Conservation (phyloP, 2,797 vertebrate species). For the Falco peregrinus region DNA sequence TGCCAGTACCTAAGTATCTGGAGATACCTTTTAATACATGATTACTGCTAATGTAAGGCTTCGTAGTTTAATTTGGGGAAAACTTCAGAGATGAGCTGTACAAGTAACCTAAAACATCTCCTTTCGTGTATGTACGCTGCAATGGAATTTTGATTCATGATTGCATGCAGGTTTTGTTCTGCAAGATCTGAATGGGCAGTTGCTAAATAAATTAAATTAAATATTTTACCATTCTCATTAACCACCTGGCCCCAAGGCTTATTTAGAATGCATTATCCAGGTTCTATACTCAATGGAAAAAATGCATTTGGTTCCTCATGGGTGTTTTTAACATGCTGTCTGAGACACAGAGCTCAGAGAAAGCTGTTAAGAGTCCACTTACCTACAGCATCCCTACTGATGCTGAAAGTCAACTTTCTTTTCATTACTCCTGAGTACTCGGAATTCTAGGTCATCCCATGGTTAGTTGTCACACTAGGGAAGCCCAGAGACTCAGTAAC, state of each 20-base stretch:
- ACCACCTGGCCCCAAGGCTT: not conserved
- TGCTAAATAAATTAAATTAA: not conserved
- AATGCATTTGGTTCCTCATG: not conserved
- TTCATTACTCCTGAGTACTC: not conserved
- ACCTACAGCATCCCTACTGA: not conserved
- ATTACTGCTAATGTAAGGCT: not conserved
- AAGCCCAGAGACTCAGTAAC: not conserved
- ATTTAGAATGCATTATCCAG: not conserved
- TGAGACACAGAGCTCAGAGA: not conserved
- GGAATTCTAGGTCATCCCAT: not conserved
- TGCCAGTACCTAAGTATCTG: not conserved
- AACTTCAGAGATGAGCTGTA: not conserved
- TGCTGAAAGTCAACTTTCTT: not conserved
- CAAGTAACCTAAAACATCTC: not conserved
- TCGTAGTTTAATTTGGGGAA: not conserved
- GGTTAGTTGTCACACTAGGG: not conserved
- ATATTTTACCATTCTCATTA: not conserved
- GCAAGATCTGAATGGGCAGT: not conserved
- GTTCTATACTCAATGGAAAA: not conserved
- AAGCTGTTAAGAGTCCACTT: not conserved
- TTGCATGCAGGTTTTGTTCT: not conserved
- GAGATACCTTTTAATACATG: not conserved
- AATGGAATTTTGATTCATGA: not conserved
- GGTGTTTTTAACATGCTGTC: not conserved
- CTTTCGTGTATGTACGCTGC: not conserved